phyloP scores from a whole-genome alignment of 2,888 invertebrate species.

The Acanthacorydalis orientalis region DNA sequence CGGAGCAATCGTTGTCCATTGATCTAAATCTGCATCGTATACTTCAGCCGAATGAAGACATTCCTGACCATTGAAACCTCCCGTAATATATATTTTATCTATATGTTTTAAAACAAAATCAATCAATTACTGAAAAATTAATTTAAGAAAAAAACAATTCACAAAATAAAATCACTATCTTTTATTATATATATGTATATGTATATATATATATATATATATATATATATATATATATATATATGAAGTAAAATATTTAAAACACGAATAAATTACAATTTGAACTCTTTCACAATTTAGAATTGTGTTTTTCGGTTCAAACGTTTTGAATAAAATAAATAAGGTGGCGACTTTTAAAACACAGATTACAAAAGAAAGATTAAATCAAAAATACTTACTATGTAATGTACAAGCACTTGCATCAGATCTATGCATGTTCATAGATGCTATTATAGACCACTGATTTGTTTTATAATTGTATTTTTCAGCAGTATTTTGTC shows the following conservation, averaged over 20 bases:
- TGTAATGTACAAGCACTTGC: conserved; percentile 78
- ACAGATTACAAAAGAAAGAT: neutral
- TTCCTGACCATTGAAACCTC: conserved; percentile 85
- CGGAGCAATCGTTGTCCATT: conserved; percentile 67
- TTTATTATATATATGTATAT: neutral
- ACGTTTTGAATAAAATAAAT: too few species aligned
- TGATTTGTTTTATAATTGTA: conserved; percentile 75
- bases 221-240: neutral
- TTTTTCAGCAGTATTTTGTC: conserved; percentile 73
- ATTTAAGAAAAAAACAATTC: too few species aligned
- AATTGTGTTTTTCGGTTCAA: too few species aligned
- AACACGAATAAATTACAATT: too few species aligned
- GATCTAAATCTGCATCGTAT: conserved; percentile 60
- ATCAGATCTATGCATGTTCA: conserved; percentile 80
- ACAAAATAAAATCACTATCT: too few species aligned
- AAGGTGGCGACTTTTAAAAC: too few species aligned
- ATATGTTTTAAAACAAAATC: too few species aligned
- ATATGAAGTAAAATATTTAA: too few species aligned
- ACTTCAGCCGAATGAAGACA: conserved; percentile 73
- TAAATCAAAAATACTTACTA: conserved; percentile 27
- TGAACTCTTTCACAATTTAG: too few species aligned
- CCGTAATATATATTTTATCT: conserved; percentile 66
- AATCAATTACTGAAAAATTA: too few species aligned
- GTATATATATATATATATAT: conserved; percentile 5
- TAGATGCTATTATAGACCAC: conserved; percentile 73